These are phyloP conservation scores for Diabrotica virgifera DNA, from an alignment of 1,140 invertebrate genomes.

Conservation along the genomic window DNA sequence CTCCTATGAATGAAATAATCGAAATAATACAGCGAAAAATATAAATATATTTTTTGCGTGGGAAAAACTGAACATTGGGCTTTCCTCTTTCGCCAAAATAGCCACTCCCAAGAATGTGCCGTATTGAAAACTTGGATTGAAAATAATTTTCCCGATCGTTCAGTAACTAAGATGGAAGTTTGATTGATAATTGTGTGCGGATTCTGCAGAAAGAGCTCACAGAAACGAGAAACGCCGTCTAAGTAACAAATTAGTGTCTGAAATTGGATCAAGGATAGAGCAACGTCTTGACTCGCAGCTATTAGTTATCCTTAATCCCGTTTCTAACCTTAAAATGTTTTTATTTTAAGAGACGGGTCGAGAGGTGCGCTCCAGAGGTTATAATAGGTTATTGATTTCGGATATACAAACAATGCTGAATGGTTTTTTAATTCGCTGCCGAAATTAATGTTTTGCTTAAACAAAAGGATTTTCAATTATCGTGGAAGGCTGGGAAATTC, in stretches of 20 bases:
- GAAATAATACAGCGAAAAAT: no score
- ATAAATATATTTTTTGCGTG: no score
- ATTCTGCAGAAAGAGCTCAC: not conserved
- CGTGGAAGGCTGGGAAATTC: no score
- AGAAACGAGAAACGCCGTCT: not conserved
- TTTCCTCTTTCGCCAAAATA: not conserved
- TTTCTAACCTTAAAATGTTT: constrained; percentile 3
- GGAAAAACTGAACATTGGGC: no score
- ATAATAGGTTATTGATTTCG: not conserved
- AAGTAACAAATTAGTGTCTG: constrained; percentile 1
- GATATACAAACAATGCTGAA: not conserved
- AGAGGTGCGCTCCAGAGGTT: not conserved
- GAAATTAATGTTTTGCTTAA: not conserved
- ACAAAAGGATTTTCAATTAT: no score
- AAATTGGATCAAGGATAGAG: not conserved
- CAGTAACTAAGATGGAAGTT: constrained; percentile 2
- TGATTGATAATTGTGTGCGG: not conserved
- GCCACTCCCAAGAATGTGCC: not conserved
- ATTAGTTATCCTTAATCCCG: constrained; percentile 1
- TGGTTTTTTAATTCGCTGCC: not conserved
- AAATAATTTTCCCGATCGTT: not conserved
- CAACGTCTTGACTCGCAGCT: not conserved
- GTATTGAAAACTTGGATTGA: not conserved
- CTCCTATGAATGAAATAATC: no score
- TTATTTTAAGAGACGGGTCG: not conserved